A percentile compares a stretch with the other conserved stretches of the same genome.
These are phyloP conservation scores for Galaxea fascicularis DNA, from an alignment of 92 coral and sea anemone genomes.

Conservation along the genomic window DNA sequence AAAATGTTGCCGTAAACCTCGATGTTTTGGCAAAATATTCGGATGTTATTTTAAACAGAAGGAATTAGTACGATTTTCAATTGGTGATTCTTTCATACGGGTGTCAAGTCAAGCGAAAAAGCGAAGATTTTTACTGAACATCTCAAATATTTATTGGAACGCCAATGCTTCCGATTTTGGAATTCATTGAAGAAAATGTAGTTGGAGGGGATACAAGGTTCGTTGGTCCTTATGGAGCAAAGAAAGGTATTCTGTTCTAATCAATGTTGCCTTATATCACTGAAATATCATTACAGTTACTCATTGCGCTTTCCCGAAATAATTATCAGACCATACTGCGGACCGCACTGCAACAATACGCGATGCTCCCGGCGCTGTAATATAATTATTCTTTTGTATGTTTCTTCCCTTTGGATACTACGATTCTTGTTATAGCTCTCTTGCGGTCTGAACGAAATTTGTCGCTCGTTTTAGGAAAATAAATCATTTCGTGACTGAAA, in stretches of 20 bases:
- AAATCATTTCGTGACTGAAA: not conserved
- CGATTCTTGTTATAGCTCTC: not conserved
- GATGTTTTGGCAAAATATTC: not conserved
- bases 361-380: not conserved
- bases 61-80: not conserved
- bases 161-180: slow-evolving; percentile 76
- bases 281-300: not conserved
- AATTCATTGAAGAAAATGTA: slow-evolving; percentile 71
- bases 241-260: slow-evolving; percentile 68
- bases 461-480: not conserved
- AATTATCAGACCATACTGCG: not conserved
- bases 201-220: slow-evolving; percentile 76
- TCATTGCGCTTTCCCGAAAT: not conserved
- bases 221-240: slow-evolving; percentile 76
- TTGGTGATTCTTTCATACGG: not conserved
- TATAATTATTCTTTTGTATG: not conserved
- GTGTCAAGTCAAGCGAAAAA: not conserved
- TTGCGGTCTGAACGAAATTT: not conserved
- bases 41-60: not conserved
- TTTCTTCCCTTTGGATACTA: not conserved
- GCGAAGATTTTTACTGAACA: not conserved
- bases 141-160: not conserved
- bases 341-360: not conserved
- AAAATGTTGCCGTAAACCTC: not conserved
- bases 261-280: not conserved